Evolutionary conservation across 1,140 invertebrate species (phyloP), one percentile per base, ranked within the genome.

Genomic region (Zaprionus kolodkinae): DNA sequence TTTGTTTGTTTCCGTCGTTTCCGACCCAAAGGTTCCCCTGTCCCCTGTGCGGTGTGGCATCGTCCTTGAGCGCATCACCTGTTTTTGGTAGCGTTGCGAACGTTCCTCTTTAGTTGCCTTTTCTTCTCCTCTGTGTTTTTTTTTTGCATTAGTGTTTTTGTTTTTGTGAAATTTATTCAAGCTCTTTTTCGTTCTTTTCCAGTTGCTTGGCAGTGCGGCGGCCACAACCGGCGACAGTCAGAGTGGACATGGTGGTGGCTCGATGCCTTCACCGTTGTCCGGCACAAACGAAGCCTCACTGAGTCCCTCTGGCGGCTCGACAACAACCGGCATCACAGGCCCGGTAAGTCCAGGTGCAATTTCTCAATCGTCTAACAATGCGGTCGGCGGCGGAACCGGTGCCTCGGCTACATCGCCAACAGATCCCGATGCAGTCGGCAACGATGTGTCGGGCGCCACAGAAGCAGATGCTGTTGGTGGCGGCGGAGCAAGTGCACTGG

Each of bases 321-420:
- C 94, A 17, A 94, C 94, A 17, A 91, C 91, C n/a, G 90, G 85
- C 45, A 78, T 79, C 59, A 93, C 94, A 63, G 94, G 95, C 12
- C 96, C 96, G 17, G 93, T 96, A 15, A 96, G 96, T 76, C 96
- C 96, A 30, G 96, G 95, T 52, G 96, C 95, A 36, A 94, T 95
- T 74, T 95, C 95, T 80, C 95, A 94, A 80, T 94, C 95, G 64
- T 95, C 94, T 21, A 93, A 94, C 60, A 81, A 90, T 81, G 86
- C 90, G 15, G 33, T 36, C n/a, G 33, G 11, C 36, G 12, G 36
- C 5, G 10, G 27, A 2, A 30, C 45, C 11, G 17, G 15, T 25
- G 27, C 63, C 0, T 33, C 67, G n/a, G 54, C 65, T 45, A 67
- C 71, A 6, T 73, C 72, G 33, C 65, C 71, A 54, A 45, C 68